These are phyloP conservation scores for Copsychus sechellarum DNA, from an alignment of 2,113 vertebrate species.

Conservation along the genomic window DNA sequence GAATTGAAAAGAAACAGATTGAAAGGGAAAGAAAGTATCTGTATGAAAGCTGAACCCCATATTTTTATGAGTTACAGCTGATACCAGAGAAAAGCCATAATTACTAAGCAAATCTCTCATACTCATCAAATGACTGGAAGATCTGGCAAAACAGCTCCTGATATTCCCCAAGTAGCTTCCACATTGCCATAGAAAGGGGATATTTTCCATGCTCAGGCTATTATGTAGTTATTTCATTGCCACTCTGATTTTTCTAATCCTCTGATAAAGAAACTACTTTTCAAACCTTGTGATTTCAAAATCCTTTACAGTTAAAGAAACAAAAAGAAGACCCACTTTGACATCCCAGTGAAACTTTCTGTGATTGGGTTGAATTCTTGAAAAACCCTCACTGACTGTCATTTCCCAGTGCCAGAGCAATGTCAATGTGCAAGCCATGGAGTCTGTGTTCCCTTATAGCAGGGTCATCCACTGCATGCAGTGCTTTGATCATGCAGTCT, in stretches of 20 bases:
- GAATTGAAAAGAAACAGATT: constrained; percentile 29
- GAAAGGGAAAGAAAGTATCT: constrained; percentile 16
- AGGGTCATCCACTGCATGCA: neutral
- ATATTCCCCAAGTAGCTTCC: neutral
- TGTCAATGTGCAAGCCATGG: neutral
- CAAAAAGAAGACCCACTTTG: neutral
- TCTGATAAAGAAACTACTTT: neutral
- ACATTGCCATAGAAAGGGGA: neutral
- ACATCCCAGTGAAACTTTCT: neutral
- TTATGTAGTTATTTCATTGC: neutral
- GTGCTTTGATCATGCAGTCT: neutral
- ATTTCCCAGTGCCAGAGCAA: neutral
- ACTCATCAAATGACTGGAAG: neutral
- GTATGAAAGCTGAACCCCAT: neutral
- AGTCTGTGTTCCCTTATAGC: rapidly evolving
- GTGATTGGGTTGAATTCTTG: neutral
- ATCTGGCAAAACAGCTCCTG: constrained; percentile 21
- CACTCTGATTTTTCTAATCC: neutral
- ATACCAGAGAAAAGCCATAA: constrained; percentile 19
- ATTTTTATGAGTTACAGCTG: constrained; percentile 12
- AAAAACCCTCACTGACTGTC: neutral
- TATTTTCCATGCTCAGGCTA: neutral
- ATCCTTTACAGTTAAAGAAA: neutral
- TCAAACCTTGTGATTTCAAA: neutral
- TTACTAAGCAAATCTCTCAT: constrained; percentile 5